Evolutionary conservation across 2,888 invertebrate genomes (phyloP), one percentile per base, ranked within the genome.

Genomic region (Drosophila nr. medialis): DNA sequence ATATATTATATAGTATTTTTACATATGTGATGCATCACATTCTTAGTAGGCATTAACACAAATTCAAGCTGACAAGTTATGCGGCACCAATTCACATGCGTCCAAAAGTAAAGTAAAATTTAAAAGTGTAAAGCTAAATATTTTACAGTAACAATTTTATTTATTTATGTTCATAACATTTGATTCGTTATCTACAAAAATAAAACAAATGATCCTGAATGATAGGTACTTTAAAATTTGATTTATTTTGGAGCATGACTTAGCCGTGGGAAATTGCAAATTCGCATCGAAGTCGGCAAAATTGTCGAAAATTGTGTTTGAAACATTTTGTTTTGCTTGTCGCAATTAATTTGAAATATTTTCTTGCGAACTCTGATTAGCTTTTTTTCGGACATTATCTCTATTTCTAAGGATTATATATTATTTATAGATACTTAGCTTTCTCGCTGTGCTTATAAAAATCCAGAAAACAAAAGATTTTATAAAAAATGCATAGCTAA

Each of bases 381-480:
- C 0, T 0, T 1, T 38, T 7, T 38, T 40, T n/a, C 4, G 4
- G n/a, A 10, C n/a, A 11, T 5, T 21, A 2, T 30, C 40, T 32
- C 32, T 4, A 11, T n/a, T n/a, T n/a, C n/a, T n/a, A n/a, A n/a
- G n/a, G n/a, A n/a, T n/a, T n/a, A n/a, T n/a, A n/a, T n/a, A n/a
- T n/a, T n/a, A n/a, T n/a, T n/a, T n/a, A 42, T 2, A 11, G 11
- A 11, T 2, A 21, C 0, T 2, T 11, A 5, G 2, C 0, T 4
- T 40, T 21, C 1, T 21, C 2, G 2, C 2, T 1, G 42, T 11
- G 5, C 11, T 42, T 11, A 42, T 11, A 21, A 5, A 42, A 5
- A 21, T 21, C 5, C 0, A 0, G 0, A 21, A 42, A 21, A 21
- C 1, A 42, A 42, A 0, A 42, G 40, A 42, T 11, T 1, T 21